A percentile compares a stretch with the other conserved stretches of the same genome.
These are phyloP conservation scores for Taenaris catops DNA, from an alignment of 2,888 invertebrate genomes.

Conservation along the genomic window DNA sequence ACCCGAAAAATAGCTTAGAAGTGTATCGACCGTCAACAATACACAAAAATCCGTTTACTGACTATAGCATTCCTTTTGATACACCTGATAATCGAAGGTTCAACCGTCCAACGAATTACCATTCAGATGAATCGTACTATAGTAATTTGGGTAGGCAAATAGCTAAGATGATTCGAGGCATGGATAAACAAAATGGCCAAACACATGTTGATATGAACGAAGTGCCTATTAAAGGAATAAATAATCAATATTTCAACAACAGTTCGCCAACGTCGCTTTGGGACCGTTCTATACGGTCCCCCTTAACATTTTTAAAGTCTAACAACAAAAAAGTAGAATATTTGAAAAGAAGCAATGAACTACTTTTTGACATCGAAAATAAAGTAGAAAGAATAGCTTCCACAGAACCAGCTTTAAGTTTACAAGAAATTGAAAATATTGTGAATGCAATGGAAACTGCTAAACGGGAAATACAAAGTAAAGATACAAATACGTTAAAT, in stretches of 20 bases:
- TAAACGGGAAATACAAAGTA: conserved; percentile 22
- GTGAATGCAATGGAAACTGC: conserved; percentile 41
- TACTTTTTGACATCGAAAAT: conserved; percentile 54
- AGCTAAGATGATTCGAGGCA: conserved; percentile 53
- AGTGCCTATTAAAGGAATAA: conserved; percentile 24
- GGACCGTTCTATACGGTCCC: conserved; percentile 63
- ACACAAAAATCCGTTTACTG: conserved; percentile 13
- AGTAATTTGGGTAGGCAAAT: conserved; percentile 60
- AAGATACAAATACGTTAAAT: conserved; percentile 22
- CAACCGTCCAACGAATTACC: conserved; percentile 22
- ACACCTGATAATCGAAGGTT: conserved; percentile 18
- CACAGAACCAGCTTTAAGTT: conserved; percentile 37
- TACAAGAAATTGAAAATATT: conserved; percentile 58
- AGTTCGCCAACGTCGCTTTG: conserved; percentile 51
- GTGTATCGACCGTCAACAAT: conserved; percentile 16
- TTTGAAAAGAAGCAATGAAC: conserved; percentile 43
- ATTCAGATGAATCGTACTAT: conserved; percentile 47
- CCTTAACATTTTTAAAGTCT: conserved; percentile 31
- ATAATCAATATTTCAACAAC: conserved; percentile 40
- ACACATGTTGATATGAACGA: conserved; percentile 40
- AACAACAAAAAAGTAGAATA: conserved; percentile 32
- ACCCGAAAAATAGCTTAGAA: conserved; percentile 23
- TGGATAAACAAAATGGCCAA: conserved; percentile 39
- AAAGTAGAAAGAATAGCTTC: conserved; percentile 47
- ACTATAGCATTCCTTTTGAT: conserved; percentile 18